A percentile compares a stretch with the other conserved stretches of the same genome.
These are phyloP conservation scores for Scopus umbretta DNA, from an alignment of 2,113 vertebrate genomes.

Conservation along the genomic window DNA sequence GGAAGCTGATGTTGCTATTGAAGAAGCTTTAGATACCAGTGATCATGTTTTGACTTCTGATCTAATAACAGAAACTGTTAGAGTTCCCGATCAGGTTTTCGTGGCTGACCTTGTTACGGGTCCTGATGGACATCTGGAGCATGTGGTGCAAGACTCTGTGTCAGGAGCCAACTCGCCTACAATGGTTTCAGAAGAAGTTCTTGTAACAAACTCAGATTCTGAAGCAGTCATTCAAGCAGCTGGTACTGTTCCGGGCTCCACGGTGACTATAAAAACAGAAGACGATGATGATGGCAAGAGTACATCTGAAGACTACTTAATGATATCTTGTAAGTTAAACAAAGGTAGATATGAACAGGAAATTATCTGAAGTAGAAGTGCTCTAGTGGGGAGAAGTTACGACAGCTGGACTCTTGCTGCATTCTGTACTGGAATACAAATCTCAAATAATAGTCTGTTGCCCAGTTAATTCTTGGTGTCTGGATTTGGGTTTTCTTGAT, in stretches of 20 bases:
- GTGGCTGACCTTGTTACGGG: slow-evolving; percentile 92
- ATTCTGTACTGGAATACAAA: not conserved
- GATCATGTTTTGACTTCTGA: slow-evolving; percentile 88
- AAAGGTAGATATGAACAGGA: slow-evolving; percentile 20
- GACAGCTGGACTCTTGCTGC: not conserved
- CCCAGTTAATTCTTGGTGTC: not conserved
- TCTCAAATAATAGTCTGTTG: not conserved
- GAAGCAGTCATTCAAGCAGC: slow-evolving; percentile 88
- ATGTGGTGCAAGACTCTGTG: slow-evolving; percentile 81
- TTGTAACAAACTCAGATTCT: slow-evolving; percentile 86
- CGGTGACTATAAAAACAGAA: slow-evolving; percentile 88
- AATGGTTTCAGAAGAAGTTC: slow-evolving; percentile 91
- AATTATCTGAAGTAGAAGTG: not conserved
- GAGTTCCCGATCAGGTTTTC: slow-evolving; percentile 90
- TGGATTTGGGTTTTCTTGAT: not conserved
- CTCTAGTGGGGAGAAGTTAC: not conserved
- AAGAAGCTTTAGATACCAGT: slow-evolving; percentile 84
- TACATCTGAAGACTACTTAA: slow-evolving; percentile 96
- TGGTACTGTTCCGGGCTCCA: slow-evolving; percentile 77
- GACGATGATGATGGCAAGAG: slow-evolving; percentile 89
- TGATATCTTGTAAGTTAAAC: slow-evolving; percentile 93
- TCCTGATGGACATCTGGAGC: slow-evolving; percentile 85
- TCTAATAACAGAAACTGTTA: slow-evolving; percentile 80
- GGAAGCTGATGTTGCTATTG: slow-evolving; percentile 90
- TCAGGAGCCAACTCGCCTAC: slow-evolving; percentile 74